Conservation (phyloP, 2,113 vertebrate genomes). For the Strix aluco region DNA sequence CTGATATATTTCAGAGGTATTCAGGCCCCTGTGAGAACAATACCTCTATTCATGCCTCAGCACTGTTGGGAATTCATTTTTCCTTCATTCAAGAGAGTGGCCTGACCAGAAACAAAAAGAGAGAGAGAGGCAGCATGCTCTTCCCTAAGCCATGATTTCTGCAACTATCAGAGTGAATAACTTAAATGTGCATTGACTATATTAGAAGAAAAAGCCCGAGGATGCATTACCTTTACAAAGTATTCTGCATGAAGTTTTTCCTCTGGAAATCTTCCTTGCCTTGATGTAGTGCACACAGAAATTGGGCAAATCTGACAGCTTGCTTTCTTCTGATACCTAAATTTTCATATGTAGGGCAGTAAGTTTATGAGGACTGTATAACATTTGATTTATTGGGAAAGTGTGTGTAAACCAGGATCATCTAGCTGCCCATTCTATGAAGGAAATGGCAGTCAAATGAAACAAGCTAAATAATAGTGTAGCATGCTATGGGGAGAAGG, state of each 20-base stretch:
- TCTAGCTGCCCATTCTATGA: neutral
- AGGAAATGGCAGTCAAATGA: conserved; percentile 21
- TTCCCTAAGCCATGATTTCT: conserved; percentile 47
- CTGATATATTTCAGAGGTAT: conserved; percentile 50
- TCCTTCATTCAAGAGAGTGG: conserved; percentile 24
- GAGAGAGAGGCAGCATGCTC: neutral
- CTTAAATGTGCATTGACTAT: neutral
- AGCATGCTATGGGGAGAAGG: neutral
- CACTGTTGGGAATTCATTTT: conserved; percentile 39
- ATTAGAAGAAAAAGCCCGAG: neutral
- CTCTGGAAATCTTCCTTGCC: neutral
- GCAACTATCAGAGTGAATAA: neutral
- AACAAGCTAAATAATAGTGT: conserved; percentile 3
- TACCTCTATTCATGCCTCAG: conserved; percentile 62
- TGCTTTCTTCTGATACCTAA: neutral
- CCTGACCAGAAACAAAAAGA: conserved; percentile 16
- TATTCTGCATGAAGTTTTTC: neutral
- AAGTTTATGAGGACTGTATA: neutral
- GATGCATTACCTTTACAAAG: neutral
- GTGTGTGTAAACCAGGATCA: neutral
- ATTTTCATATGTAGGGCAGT: neutral
- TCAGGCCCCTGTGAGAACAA: conserved; percentile 58
- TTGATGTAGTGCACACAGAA: neutral
- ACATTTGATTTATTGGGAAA: neutral
- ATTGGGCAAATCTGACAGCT: neutral